Conservation (phyloP, 2,888 invertebrate genomes). For the Proisotoma minuta region DNA sequence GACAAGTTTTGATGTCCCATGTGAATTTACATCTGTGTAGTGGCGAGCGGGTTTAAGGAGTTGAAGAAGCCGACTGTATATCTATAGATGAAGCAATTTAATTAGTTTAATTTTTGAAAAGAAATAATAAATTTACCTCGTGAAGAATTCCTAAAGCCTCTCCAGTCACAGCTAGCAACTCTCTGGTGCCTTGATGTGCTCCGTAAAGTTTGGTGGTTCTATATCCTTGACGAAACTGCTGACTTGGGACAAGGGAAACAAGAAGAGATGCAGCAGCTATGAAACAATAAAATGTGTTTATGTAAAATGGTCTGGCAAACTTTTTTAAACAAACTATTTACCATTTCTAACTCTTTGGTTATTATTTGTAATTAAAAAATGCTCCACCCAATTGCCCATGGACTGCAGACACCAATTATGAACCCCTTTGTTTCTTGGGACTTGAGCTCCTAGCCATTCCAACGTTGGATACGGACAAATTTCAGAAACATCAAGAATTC, state of each 20-base stretch:
- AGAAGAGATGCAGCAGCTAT: conserved; percentile 80
- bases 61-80: conserved; percentile 45
- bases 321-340: conserved; percentile 50
- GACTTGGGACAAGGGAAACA: conserved; percentile 84
- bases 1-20: conserved; percentile 85
- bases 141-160: conserved; percentile 62
- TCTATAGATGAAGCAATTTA: conserved; percentile 21
- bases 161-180: conserved; percentile 52
- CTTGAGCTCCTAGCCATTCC: conserved; percentile 83
- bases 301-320: neutral
- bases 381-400: conserved; percentile 87
- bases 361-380: conserved; percentile 75
- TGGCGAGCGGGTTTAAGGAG: conserved; percentile 75
- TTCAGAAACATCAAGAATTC: conserved; percentile 78
- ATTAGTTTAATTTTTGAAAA: neutral
- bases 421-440: conserved; percentile 78
- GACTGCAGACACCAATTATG: conserved; percentile 88
- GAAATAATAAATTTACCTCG: conserved; percentile 56
- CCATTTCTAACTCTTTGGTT: conserved; percentile 81
- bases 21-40: conserved; percentile 77
- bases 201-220: conserved; percentile 54
- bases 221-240: conserved; percentile 83
- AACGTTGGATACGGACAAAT: conserved; percentile 85
- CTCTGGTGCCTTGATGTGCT: conserved; percentile 32
- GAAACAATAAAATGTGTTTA: conserved; percentile 47